Conservation (phyloP, 2,797 vertebrate genomes). For the Pogonophryne albipinna region DNA sequence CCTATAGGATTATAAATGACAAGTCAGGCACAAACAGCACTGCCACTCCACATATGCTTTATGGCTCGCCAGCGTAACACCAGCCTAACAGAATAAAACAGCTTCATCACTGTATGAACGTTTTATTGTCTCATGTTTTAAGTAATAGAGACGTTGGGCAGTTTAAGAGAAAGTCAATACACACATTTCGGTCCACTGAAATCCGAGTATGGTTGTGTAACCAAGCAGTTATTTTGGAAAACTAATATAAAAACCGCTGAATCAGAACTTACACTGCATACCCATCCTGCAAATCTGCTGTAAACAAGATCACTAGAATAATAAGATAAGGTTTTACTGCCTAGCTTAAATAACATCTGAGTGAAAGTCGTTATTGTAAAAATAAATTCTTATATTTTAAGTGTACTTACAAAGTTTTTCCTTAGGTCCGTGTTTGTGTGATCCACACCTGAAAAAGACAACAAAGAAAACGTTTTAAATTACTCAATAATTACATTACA, state of each 20-base stretch:
- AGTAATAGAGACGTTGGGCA: conserved; percentile 25
- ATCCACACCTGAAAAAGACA: conserved; percentile 70
- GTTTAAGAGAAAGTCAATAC: conserved; percentile 48
- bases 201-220: conserved; percentile 5
- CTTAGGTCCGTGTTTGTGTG: conserved; percentile 73
- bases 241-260: not conserved
- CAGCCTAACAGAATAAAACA: conserved; percentile 35
- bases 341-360: conserved; percentile 3
- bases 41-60: conserved; percentile 67
- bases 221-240: not conserved
- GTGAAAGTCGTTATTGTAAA: not conserved
- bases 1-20: conserved; percentile 80
- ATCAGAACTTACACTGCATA: conserved; percentile 1
- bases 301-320: not conserved
- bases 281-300: not conserved
- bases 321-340: conserved; percentile 1
- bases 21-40: conserved; percentile 65
- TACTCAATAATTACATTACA: not conserved
- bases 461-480: not conserved
- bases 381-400: conserved; percentile 1
- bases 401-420: conserved; percentile 79
- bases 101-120: conserved; percentile 42
- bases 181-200: conserved; percentile 42
- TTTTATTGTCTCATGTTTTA: conserved; percentile 53
- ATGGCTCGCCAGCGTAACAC: conserved; percentile 49